phyloP scores from a whole-genome alignment of 2,797 vertebrate genomes.

The Micromesistius poutassou region DNA sequence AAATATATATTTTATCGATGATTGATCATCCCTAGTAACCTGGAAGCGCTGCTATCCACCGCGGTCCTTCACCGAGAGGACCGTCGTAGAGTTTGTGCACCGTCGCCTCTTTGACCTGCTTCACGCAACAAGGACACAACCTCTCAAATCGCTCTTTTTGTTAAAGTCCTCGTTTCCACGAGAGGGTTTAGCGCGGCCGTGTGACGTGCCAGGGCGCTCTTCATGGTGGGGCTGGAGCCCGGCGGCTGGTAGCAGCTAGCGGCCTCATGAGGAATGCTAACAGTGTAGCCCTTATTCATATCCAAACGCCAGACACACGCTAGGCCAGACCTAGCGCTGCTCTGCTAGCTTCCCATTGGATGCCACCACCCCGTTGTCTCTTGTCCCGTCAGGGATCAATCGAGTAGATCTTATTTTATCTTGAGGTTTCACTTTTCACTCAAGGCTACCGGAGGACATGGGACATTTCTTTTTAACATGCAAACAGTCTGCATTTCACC shows the following conservation, averaged over 20 bases:
- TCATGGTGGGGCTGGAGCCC: background rate
- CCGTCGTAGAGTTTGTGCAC: too few relatives aligned
- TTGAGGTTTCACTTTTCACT: background rate
- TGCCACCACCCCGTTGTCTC: background rate
- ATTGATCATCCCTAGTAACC: too few relatives aligned
- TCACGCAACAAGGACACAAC: background rate
- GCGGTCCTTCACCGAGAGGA: too few relatives aligned
- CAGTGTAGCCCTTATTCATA: background rate
- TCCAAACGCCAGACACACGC: background rate
- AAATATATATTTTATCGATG: too few relatives aligned
- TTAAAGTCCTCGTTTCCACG: background rate
- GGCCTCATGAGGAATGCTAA: background rate
- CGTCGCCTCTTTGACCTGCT: background rate
- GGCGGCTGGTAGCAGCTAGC: background rate
- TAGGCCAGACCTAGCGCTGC: background rate
- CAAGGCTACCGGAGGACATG: background rate
- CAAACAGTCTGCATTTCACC: too few relatives aligned
- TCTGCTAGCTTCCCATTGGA: background rate
- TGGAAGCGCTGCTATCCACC: too few relatives aligned
- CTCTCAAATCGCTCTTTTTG: background rate
- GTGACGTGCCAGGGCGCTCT: background rate
- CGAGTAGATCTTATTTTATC: background rate
- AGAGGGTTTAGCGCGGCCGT: background rate
- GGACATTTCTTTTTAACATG: background rate
- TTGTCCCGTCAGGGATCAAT: background rate